Base-by-base conservation (phyloP, 37 sponge, comb jelly and placozoan genomes). In the Spongilla lacustris region DNA sequence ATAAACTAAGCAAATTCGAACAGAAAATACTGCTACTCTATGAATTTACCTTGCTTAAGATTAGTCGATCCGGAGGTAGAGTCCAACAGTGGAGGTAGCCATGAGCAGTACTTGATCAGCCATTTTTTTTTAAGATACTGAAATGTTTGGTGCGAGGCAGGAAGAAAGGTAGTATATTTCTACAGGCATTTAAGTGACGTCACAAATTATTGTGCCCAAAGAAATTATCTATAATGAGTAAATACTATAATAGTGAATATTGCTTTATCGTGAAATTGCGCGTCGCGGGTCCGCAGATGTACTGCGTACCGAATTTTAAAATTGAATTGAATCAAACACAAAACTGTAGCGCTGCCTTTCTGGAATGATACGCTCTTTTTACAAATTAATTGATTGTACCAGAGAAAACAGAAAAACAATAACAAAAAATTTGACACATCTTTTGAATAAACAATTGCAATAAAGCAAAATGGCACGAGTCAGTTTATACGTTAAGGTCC, bases 161-260 rank as follows among this genome's bases (percentile, higher is more conserved):
- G 91, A 86, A 91, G 86, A 86, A 29, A 81, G 6, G 68, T 72
- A 69, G 80, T 73, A 85, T 77, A 71, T 76, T 81, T 58, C 73
- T 50, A 31, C 69, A 82, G 87, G 91, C 73, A 91, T 91, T 91
- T 86, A 91, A 25, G 83, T 91, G 91, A 91, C 91, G 91, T 91
- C 91, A 91, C 91, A 76, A 69, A 29, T 77, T 86, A 91, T 91
- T 91, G 86, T 91, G 87, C 67, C 78, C 85, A 86, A 82, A 87
- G 86, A 86, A 86, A 77, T 74, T 80, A 46, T 81, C 76, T 68
- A 66, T 79, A 84, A 86, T 86, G 87, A 74, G 87, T 86, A 91
- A 91, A 91, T 91, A 91, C 58, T 58, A 58, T 58, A 13, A 17
- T 17, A 17, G 58, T 8, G 11, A 58, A 58, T 14, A 19, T 19